These are phyloP conservation scores for Frankliniella fusca DNA, from an alignment of 2,888 invertebrate species.

Conservation along the genomic window DNA sequence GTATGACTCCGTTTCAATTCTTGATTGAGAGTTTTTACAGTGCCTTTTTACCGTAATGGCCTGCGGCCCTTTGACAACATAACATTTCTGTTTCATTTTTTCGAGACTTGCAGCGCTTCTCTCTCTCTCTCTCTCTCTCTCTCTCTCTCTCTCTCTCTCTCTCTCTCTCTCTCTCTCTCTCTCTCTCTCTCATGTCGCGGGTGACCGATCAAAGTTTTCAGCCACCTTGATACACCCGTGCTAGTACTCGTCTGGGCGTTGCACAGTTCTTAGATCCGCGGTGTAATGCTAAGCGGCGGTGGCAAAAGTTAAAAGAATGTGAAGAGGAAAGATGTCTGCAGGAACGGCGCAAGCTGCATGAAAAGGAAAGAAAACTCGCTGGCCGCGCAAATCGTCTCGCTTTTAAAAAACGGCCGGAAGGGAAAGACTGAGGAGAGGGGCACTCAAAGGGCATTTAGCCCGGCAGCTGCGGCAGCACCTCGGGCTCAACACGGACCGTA, in stretches of 20 bases:
- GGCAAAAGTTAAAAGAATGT: too few species aligned
- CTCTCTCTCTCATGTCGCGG: background rate
- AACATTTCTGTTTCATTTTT: background rate
- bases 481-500: background rate
- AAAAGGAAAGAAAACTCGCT: too few species aligned
- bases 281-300: too few species aligned
- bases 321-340: too few species aligned
- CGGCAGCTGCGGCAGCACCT: background rate
- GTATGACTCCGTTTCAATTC: too few species aligned
- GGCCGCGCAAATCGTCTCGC: background rate
- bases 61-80: background rate
- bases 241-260: too few species aligned
- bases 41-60: background rate
- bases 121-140: background rate
- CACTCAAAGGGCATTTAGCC: background rate
- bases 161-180: background rate
- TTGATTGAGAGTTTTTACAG: too few species aligned
- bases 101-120: background rate
- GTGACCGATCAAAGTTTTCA: background rate
- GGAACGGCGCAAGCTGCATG: too few species aligned
- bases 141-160: background rate
- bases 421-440: too few species aligned
- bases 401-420: background rate
- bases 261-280: too few species aligned
- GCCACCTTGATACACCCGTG: too few species aligned